These are phyloP conservation scores for Leptosomus discolor DNA, from an alignment of 2,113 vertebrate species.

Conservation along the genomic window DNA sequence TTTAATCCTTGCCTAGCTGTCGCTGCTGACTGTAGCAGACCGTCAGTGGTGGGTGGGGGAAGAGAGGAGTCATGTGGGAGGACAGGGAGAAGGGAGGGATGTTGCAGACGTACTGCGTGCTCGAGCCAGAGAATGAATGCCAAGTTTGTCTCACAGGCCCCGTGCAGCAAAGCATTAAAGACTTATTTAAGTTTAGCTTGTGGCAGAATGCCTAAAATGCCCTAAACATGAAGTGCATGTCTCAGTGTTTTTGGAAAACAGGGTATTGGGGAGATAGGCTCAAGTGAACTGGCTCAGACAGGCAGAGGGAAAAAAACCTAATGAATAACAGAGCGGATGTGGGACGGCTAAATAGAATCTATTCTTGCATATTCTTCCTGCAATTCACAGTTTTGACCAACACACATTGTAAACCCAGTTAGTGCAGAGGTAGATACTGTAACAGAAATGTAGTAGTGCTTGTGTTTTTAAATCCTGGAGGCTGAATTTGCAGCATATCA, in stretches of 20 bases:
- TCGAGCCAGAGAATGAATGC: background rate
- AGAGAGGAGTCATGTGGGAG: background rate
- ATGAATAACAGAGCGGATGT: background rate
- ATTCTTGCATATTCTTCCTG: background rate
- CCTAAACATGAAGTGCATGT: rapidly evolving
- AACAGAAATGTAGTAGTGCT: background rate
- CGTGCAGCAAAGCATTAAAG: background rate
- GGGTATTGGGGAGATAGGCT: background rate
- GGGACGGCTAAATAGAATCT: background rate
- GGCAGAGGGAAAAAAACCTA: background rate
- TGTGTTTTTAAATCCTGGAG: background rate
- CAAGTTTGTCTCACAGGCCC: background rate
- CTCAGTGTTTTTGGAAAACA: background rate
- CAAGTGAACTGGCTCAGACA: background rate
- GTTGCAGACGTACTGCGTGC: background rate
- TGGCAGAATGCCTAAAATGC: background rate
- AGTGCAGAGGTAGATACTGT: background rate
- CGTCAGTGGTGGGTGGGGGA: background rate
- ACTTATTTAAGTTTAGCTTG: background rate
- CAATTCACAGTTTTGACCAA: background rate
- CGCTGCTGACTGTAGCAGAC: background rate
- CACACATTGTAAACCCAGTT: background rate
- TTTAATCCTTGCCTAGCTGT: background rate
- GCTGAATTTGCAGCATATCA: background rate
- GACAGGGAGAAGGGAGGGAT: background rate